A percentile compares a stretch with the other conserved stretches of the same genome.
These are phyloP conservation scores for Wasmannia auropunctata DNA, from an alignment of 1,140 invertebrate species.

Conservation along the genomic window DNA sequence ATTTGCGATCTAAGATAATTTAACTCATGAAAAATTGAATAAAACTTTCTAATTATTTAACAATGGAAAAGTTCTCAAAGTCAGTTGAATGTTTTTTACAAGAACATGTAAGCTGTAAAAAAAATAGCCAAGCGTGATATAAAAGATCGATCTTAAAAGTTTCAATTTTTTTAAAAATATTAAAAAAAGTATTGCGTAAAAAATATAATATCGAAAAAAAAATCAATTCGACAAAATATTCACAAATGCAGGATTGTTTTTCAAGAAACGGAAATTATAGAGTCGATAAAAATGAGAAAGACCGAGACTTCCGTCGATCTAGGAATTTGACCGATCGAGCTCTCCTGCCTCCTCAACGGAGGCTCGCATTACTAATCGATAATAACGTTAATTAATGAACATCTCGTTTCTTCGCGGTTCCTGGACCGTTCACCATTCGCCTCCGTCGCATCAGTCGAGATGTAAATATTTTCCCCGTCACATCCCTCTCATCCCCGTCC, in stretches of 20 bases:
- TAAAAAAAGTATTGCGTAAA: background rate
- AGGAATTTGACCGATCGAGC: constrained; percentile 8
- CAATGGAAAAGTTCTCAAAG: background rate
- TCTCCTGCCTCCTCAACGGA: background rate
- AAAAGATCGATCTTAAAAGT: background rate
- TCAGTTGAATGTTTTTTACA: background rate
- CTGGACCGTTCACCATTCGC: constrained; percentile 58
- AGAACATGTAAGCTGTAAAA: background rate
- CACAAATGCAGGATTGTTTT: background rate
- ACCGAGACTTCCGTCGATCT: constrained; percentile 20
- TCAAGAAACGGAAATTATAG: background rate
- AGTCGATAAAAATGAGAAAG: background rate
- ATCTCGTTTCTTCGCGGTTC: constrained; percentile 39
- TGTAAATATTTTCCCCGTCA: constrained; percentile 81
- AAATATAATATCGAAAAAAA: background rate
- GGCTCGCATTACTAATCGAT: constrained; percentile 11
- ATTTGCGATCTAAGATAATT: background rate
- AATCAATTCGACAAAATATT: background rate
- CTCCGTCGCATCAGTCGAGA: constrained; percentile 76
- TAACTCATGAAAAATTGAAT: background rate
- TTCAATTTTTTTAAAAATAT: background rate
- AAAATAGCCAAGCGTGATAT: background rate
- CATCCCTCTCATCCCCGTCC: constrained; percentile 32
- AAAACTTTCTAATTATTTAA: background rate
- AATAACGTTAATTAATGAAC: constrained; percentile 33